These are phyloP conservation scores for Dryadula phaetusa DNA, from an alignment of 2,888 invertebrate species.

Conservation along the genomic window DNA sequence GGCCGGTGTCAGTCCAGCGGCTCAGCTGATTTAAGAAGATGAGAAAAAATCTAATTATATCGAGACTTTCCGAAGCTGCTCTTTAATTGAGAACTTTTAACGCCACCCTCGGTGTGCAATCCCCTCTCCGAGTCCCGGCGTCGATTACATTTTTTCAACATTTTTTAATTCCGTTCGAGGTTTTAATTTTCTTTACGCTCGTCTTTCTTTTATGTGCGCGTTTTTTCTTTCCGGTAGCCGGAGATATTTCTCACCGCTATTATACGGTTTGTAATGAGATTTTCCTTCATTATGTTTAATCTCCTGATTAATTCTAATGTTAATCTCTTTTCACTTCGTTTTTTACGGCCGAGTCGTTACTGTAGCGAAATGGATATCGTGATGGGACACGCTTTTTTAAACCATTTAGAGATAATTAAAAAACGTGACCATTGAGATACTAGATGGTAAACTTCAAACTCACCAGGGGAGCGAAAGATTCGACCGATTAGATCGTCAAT, in stretches of 20 bases:
- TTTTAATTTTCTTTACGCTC: constrained; percentile 82
- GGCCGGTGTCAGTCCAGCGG: constrained; percentile 71
- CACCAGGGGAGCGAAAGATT: constrained; percentile 61
- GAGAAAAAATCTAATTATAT: constrained; percentile 82
- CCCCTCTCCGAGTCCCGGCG: constrained; percentile 73
- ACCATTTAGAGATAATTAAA: constrained; percentile 77
- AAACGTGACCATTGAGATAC: constrained; percentile 67
- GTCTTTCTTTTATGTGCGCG: constrained; percentile 73
- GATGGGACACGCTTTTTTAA: constrained; percentile 66
- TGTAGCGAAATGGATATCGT: constrained; percentile 67
- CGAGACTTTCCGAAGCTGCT: constrained; percentile 73
- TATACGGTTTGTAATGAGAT: constrained; percentile 82
- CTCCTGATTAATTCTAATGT: constrained; percentile 85
- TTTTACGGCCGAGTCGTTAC: constrained; percentile 72
- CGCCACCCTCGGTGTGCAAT: constrained; percentile 68
- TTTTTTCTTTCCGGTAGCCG: constrained; percentile 68
- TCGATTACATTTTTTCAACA: constrained; percentile 83
- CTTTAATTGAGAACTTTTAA: constrained; percentile 81
- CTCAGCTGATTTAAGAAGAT: constrained; percentile 77
- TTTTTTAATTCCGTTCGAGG: constrained; percentile 82
- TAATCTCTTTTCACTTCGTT: constrained; percentile 80
- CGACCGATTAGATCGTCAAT: constrained; percentile 79
- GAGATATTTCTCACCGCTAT: constrained; percentile 81
- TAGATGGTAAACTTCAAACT: constrained; percentile 49
- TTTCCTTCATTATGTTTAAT: constrained; percentile 85